Conservation (phyloP, 2,888 invertebrate species). For the Xanthostigma xanthostigma region DNA sequence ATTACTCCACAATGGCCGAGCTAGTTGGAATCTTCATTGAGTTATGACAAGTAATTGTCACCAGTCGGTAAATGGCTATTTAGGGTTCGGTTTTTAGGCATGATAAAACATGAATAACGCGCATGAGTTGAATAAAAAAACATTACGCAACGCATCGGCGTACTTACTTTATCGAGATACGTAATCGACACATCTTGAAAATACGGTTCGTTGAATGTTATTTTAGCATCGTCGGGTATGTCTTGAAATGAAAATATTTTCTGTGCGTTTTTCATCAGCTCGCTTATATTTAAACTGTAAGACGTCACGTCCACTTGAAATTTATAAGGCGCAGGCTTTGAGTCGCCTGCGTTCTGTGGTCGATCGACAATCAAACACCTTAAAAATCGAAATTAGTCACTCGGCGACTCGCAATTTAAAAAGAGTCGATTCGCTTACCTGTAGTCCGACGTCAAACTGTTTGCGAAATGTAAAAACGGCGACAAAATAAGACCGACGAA, state of each 20-base stretch:
- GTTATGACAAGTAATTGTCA: too few relatives aligned
- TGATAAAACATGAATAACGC: too few relatives aligned
- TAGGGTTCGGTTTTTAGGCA: too few relatives aligned
- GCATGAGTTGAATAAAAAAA: too few relatives aligned
- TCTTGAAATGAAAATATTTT: constrained; percentile 23
- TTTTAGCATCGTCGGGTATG: constrained; percentile 15
- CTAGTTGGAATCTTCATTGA: too few relatives aligned
- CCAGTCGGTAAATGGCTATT: too few relatives aligned
- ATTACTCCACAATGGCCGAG: too few relatives aligned
- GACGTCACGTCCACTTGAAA: constrained; percentile 33
- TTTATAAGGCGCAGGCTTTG: constrained; percentile 35
- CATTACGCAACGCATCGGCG: not conserved
- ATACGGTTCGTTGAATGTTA: constrained; percentile 28
- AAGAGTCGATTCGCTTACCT: constrained; percentile 19
- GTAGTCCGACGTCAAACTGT: constrained; percentile 36
- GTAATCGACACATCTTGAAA: constrained; percentile 35
- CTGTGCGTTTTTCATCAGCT: constrained; percentile 27
- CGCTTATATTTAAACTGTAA: constrained; percentile 21
- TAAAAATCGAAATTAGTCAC: constrained; percentile 4
- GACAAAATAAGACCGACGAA: constrained; percentile 50
- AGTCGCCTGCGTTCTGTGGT: constrained; percentile 24
- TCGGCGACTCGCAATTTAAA: not conserved
- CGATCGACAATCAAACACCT: constrained; percentile 39
- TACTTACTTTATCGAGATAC: constrained; percentile 37
- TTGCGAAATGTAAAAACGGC: constrained; percentile 41